Base-by-base conservation (phyloP, 2,113 vertebrate genomes). In the Nothobranchius furzeri region DNA sequence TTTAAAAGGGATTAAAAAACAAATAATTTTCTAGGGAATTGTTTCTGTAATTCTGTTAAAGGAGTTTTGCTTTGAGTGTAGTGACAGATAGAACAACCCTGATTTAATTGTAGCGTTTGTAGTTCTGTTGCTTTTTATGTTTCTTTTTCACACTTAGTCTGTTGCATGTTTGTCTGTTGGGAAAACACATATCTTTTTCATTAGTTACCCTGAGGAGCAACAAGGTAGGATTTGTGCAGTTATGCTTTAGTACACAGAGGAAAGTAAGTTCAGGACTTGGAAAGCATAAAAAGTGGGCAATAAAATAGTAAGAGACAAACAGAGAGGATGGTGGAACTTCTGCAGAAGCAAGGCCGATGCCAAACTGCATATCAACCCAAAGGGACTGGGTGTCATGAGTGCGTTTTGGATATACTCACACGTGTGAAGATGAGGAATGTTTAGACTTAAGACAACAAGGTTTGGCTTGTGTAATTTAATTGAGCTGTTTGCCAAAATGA, bases 361-460 rank as follows among this genome's bases (percentile, higher is more conserved):
- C 82, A 88, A 76, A 65, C 78, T 72, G 73, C 67, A 73, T 40
- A 4, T 85, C 81, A 79, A 87, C 73, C 79, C 64, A 49, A 73
- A 78, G 75, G 68, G 55, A 65, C 60, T 76, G 68, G 82, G 80
- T 80, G 64, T 40, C 37, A 40, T 40, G 37, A 3, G 37, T 40
- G 37, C 4, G 37, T 40, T 9, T 40, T 40, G 6, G 37, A 9
- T 7, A 40, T 6, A 40, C 37, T 40, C 37, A 40, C 37, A 8
- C 7, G 30, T 30, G 30, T 30, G 30, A 30, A 30, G 30, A 30
- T 30, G 30, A 30, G 2, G 30, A 60, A 51, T 48, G 17, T 25
- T 30, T 60, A 5, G 54, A 11, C 20, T 46, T n/a, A 51, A 40
- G 49, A 0, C 8, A 12, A 49, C 69, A 56, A 60, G 57, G 12